phyloP scores from a whole-genome alignment of 2,113 vertebrate species.

The Trematocara unimaculatum region DNA sequence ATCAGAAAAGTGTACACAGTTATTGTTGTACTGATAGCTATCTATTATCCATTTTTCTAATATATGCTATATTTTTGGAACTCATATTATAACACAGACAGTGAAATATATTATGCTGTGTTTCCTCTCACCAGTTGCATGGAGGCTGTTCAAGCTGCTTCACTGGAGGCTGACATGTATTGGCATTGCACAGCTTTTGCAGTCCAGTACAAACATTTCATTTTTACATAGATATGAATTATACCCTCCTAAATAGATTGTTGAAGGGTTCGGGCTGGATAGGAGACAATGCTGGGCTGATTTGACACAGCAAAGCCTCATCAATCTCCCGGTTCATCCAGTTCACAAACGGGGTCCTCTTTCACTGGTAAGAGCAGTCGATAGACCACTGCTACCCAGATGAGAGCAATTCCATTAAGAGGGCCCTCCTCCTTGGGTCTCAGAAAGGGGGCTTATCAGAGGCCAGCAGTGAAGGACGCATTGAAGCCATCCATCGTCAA shows the following conservation, averaged over 20 bases:
- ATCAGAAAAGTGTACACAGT: background rate
- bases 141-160: conserved; percentile 20
- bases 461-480: background rate
- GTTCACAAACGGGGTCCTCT: conserved; percentile 57
- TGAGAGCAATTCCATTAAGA: conserved; percentile 64
- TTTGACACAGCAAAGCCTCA: conserved; percentile 36
- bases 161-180: conserved; percentile 30
- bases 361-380: conserved; percentile 47
- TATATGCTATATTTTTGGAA: background rate
- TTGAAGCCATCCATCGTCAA: conserved; percentile 36
- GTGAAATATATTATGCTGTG: background rate
- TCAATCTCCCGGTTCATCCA: conserved; percentile 64
- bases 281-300: background rate
- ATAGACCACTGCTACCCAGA: conserved; percentile 43
- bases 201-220: conserved; percentile 15
- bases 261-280: conserved; percentile 14
- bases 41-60: background rate
- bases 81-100: background rate
- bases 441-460: conserved; percentile 50
- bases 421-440: conserved; percentile 17
- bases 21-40: background rate
- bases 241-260: conserved; percentile 18
- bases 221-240: conserved; percentile 51
- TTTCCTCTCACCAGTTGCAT: conserved; percentile 19
- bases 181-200: conserved; percentile 5